phyloP scores from a whole-genome alignment of 2,797 vertebrate species.

The Rhabdomys pumilio region DNA sequence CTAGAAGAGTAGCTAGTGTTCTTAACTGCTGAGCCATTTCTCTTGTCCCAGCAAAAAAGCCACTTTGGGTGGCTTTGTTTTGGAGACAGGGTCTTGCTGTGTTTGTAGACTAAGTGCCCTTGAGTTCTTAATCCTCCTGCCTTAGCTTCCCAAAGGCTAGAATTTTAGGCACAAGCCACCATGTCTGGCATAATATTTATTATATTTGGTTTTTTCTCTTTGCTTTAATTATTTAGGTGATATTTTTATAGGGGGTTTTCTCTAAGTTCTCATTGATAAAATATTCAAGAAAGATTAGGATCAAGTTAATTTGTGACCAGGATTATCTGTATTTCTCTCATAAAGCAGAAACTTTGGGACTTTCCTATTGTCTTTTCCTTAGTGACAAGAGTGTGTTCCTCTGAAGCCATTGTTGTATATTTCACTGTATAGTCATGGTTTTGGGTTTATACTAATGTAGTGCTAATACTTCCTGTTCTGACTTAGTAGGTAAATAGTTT shows the following conservation, averaged over 20 bases:
- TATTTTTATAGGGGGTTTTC: constrained; percentile 9
- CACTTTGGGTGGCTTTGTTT: background rate
- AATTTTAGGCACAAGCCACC: background rate
- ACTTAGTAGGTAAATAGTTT: constrained; percentile 60
- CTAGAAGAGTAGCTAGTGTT: background rate
- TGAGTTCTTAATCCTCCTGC: background rate
- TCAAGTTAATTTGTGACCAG: constrained; percentile 54
- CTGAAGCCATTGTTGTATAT: constrained; percentile 41
- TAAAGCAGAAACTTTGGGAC: constrained; percentile 41
- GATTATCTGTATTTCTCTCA: constrained; percentile 7
- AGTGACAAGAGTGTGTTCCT: constrained; percentile 44
- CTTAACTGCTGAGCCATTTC: background rate
- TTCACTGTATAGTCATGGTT: constrained; percentile 53
- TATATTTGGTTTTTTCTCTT: constrained; percentile 42
- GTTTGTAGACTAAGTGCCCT: background rate
- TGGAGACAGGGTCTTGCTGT: background rate
- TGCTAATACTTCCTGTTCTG: constrained; percentile 69
- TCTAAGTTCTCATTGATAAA: constrained; percentile 38
- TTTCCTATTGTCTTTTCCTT: constrained; percentile 59
- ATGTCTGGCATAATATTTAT: background rate
- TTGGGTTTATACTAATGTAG: constrained; percentile 30
- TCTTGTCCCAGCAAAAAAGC: background rate
- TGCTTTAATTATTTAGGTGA: constrained; percentile 37
- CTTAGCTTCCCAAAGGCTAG: background rate
- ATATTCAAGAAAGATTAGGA: constrained; percentile 35